phyloP scores from a whole-genome alignment of 2,888 invertebrate genomes.

The Melipona beecheii region DNA sequence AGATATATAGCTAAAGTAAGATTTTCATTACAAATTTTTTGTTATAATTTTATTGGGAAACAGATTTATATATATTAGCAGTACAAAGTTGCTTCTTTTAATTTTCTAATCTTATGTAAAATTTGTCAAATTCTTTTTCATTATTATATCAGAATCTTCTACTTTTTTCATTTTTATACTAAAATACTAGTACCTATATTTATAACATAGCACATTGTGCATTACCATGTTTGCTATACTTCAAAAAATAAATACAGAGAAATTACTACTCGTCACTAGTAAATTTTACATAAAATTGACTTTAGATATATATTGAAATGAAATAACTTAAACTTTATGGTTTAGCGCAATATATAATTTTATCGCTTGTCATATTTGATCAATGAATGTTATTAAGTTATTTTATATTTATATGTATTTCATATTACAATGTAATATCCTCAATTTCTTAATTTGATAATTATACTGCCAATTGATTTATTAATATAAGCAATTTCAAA shows the following conservation, averaged over 20 bases:
- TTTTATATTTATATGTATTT: slow-evolving; percentile 2
- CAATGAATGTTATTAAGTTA: slow-evolving; percentile 10
- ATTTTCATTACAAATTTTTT: not conserved
- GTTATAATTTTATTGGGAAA: not conserved
- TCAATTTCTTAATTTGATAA: not conserved
- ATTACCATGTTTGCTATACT: slow-evolving; percentile 1
- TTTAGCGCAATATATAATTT: slow-evolving; percentile 18
- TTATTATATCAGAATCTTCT: not conserved
- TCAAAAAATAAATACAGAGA: slow-evolving; percentile 22
- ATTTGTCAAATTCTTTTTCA: not conserved
- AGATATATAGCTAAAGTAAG: slow-evolving; percentile 31
- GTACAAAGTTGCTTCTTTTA: slow-evolving; percentile 6
- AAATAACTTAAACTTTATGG: slow-evolving; percentile 19
- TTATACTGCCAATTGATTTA: slow-evolving; percentile 13
- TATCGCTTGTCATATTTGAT: slow-evolving; percentile 18
- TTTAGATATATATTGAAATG: slow-evolving; percentile 24
- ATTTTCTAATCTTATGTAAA: not conserved
- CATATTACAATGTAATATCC: not conserved
- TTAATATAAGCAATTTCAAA: not conserved
- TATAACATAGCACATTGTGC: not conserved
- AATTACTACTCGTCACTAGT: slow-evolving; percentile 3
- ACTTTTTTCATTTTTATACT: slow-evolving; percentile 8
- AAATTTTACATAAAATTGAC: slow-evolving; percentile 18
- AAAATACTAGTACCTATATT: slow-evolving; percentile 17
- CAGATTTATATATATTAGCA: not conserved